Conservation (phyloP, 1,140 invertebrate species). For the Sesamia nonagrioides region DNA sequence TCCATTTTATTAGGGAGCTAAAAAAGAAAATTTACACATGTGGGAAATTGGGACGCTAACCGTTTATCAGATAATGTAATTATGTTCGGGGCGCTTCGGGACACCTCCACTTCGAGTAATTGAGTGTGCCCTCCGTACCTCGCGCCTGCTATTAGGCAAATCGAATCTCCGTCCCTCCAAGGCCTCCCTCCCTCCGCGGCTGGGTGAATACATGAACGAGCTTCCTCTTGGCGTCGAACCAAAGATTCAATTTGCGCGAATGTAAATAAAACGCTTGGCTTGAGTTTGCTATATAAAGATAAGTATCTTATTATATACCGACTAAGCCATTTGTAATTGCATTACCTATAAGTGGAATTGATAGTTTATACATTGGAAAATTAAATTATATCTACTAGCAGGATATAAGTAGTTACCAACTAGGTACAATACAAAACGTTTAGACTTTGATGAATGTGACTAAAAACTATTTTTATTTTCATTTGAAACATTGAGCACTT, state of each 20-base stretch:
- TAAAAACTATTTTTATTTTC: not conserved
- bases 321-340: conserved; percentile 10
- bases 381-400: not conserved
- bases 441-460: not conserved
- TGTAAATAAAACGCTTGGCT: conserved; percentile 78
- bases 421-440: not conserved
- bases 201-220: conserved; percentile 72
- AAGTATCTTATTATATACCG: conserved; percentile 2
- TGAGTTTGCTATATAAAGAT: conserved; percentile 1
- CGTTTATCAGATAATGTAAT: conserved; percentile 86
- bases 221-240: conserved; percentile 74
- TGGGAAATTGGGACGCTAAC: conserved; percentile 58
- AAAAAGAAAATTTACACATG: conserved; percentile 53
- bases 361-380: not conserved
- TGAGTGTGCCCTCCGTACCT: conserved; percentile 77
- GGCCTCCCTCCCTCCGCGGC: conserved; percentile 51
- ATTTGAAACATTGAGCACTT: too few species aligned
- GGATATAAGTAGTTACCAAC: not conserved
- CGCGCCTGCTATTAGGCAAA: conserved; percentile 84
- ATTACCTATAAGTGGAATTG: not conserved
- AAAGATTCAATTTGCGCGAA: conserved; percentile 83
- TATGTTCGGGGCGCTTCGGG: conserved; percentile 81
- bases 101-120: conserved; percentile 85
- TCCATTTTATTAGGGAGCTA: conserved; percentile 45
- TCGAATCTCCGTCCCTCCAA: conserved; percentile 76